Evolutionary conservation across 2,888 invertebrate species (phyloP), one percentile per base, ranked within the genome.

Genomic region (Cheiracanthium punctorium): DNA sequence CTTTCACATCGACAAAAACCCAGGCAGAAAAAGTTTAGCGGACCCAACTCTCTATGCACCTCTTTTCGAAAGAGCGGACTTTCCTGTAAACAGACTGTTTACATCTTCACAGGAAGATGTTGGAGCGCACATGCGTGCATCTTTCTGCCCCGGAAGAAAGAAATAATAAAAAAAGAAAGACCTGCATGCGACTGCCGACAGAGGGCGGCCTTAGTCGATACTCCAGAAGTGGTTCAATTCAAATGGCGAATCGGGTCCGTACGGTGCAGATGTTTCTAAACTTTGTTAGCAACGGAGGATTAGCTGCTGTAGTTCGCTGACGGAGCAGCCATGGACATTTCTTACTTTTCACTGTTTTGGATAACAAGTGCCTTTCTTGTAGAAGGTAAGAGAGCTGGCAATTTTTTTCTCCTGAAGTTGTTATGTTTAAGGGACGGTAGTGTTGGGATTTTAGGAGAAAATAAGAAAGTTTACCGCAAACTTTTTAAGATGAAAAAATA

Each of bases 311-410:
- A 79, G 84, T 30, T 43, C 69, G 32, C 69, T 69, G 69, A 32
- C 58, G 58, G 58, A 58, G 58, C 58, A 75, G 41, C 73, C 79
- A 85, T 85, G 84, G 79, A 85, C 79, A 41, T 85, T 67, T 29
- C 73, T 48, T 79, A 74, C 74, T 79, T 79, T 72, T 29, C 48
- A 33, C 58, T 79, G 58, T 65, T 84, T 48, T 85, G 84, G 84
- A 85, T 85, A 79, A 85, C 84, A 85, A 85, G 84, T 85, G 84
- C 79, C 84, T 85, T 52, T 30, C 41, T 29, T 20, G 76, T 65
- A 28, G 79, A 85, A 85, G 84, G 84, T 85, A 79, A 74, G 73
- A 5, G 24, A 37, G 10, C n/a, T n/a, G n/a, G n/a, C n/a, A n/a
- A n/a, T n/a, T n/a, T n/a, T n/a, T n/a, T n/a, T n/a, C n/a, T n/a